Evolutionary conservation across 1,140 invertebrate species (phyloP), one percentile per base, ranked within the genome.

Genomic region (Sitophilus oryzae): DNA sequence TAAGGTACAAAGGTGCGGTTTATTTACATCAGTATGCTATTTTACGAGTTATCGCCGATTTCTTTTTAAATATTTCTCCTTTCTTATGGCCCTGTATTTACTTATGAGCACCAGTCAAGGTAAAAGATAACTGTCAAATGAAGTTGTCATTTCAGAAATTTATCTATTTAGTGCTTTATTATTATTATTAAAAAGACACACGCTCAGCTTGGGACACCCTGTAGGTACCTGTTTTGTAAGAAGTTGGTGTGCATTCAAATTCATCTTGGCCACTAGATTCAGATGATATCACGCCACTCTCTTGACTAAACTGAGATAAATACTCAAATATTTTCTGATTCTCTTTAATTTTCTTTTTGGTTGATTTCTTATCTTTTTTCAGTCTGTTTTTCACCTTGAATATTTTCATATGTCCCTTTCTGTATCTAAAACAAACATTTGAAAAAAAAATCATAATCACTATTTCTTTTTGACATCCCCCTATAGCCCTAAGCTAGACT

Each of bases 211-310:
- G n/a, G n/a, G n/a, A n/a, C n/a, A n/a, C n/a, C n/a, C n/a, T n/a
- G n/a, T n/a, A n/a, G n/a, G n/a, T 38, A 45, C 43, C 51, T 46
- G 51, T 45, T 36, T 40, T 8, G 20, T 53, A 53, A 20, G 51
- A 53, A 11, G 8, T 19, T 21, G 51, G 42, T 2, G 51, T 53
- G 9, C 34, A 45, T 42, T 42, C 22, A 45, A 40, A 18, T 20
- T 53, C 22, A 10, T 16, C 10, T 4, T 44, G 21, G 35, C 15
- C 40, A 35, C 14, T 53, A n/a, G n/a, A n/a, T n/a, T n/a, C n/a
- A 9, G 5, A 10, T 1, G 18, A 16, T 6, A 19, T 20, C 16
- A 5, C 18, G 3, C 18, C 16, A 25, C 22, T 51, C 3, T 8
- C 6, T 30, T 15, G n/a, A 2, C 34, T 25, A 34, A 14, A 14